Conservation (phyloP, 2,797 vertebrate species). For the Neosilurus hyrtlii region DNA sequence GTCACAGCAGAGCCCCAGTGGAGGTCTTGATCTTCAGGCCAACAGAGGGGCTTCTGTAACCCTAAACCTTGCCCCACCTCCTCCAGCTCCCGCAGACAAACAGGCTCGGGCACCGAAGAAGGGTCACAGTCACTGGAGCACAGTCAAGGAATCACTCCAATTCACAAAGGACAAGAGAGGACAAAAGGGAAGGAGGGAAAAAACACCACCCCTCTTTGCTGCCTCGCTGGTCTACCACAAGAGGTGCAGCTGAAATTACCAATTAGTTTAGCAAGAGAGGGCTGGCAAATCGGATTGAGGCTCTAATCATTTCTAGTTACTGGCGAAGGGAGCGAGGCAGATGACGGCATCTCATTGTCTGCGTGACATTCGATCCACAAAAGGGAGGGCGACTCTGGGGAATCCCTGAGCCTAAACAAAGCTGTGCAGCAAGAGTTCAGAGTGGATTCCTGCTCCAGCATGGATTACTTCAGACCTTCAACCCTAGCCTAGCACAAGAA, state of each 20-base stretch:
- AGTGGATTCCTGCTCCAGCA: constrained; percentile 41
- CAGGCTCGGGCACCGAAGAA: constrained; percentile 74
- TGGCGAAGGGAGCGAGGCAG: constrained; percentile 73
- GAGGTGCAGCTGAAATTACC: constrained; percentile 84
- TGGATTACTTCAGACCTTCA: constrained; percentile 42
- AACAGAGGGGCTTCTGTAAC: constrained; percentile 72
- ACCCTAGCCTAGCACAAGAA: constrained; percentile 31
- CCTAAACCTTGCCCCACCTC: constrained; percentile 64
- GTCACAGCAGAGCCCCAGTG: constrained; percentile 39
- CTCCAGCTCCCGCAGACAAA: constrained; percentile 76
- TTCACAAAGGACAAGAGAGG: constrained; percentile 65
- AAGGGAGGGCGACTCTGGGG: constrained; percentile 60
- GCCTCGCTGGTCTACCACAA: constrained; percentile 77
- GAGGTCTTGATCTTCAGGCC: constrained; percentile 65
- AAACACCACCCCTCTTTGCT: constrained; percentile 74
- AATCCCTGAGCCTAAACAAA: constrained; percentile 66
- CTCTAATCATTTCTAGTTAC: constrained; percentile 79
- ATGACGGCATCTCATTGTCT: constrained; percentile 83
- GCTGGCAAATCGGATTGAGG: constrained; percentile 80
- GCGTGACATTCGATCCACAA: constrained; percentile 75
- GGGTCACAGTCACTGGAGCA: constrained; percentile 71
- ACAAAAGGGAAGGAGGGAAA: constrained; percentile 45
- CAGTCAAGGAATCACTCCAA: constrained; percentile 75
- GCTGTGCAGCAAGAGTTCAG: constrained; percentile 54
- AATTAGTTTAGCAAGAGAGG: constrained; percentile 82